Base-by-base conservation (phyloP, 2,797 vertebrate species). In the Cryptoprocta ferox region DNA sequence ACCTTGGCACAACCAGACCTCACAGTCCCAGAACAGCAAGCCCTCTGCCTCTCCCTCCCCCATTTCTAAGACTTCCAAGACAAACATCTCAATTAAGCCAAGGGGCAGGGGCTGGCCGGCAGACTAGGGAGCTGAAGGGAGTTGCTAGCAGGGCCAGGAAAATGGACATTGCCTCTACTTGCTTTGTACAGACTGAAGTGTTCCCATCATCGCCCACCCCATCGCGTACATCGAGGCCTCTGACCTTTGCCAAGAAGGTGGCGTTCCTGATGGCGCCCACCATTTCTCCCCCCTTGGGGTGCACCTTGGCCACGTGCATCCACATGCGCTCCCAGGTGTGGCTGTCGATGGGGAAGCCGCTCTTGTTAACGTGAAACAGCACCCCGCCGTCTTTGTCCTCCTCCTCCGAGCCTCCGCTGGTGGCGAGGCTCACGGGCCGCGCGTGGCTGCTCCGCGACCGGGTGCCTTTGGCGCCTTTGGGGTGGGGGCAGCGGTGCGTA, bases 301-400 rank as follows among this genome's bases (percentile, higher is more conserved):
- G 99, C 96, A 99, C 99, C 87, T 98, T 99, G 32, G 99, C 99
- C 98, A 99, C 99, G 45, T 99, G 99, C 39, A 98, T 97, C 99
- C 99, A 99, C 99, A 99, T 99, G 90, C 99, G 98, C 94, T 99
- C 99, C 99, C 99, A 99, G 96, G 99, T 99, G 91, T 98, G 97
- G 73, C 98, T 97, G 96, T 99, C 99, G 63, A 99, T 99, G 92
- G 99, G 99, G 94, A 99, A 99, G 37, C 99, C 99, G 42, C 99
- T 99, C 97, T 99, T 99, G 98, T 99, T 99, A 35, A 99, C 99
- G 42, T 99, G 99, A 98, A 99, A 99, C 4, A 99, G 99, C 71
- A 99, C 98, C 37, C 99, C 99, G 50, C 99, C 99, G 82, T 99
- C 99, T 98, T 99, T 99, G 98, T 99, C 99, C 94, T 99, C 99